These are phyloP conservation scores for Mohoua ochrocephala DNA, from an alignment of 2,113 vertebrate species.

Conservation along the genomic window DNA sequence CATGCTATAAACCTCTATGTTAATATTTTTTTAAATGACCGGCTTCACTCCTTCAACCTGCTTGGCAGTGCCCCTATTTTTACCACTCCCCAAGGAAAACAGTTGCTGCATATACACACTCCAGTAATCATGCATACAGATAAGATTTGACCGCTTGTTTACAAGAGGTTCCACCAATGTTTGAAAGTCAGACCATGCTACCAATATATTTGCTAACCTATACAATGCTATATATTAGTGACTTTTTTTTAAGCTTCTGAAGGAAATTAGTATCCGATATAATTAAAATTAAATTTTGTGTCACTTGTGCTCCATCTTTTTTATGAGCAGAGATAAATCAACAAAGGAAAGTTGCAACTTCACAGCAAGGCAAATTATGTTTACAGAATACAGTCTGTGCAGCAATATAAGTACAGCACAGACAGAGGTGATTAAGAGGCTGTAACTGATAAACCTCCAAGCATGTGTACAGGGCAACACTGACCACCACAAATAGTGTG, in stretches of 20 bases:
- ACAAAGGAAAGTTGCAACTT: not conserved
- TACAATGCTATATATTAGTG: not conserved
- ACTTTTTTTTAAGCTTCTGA: not conserved
- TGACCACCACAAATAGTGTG: fast-evolving
- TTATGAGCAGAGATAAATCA: not conserved
- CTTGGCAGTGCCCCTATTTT: not conserved
- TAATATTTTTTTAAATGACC: not conserved
- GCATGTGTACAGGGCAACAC: not conserved
- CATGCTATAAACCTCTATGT: not conserved
- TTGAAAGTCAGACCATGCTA: not conserved
- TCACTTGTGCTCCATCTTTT: not conserved
- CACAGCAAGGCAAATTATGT: not conserved
- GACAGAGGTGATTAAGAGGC: not conserved
- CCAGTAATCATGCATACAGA: not conserved
- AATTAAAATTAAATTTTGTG: not conserved
- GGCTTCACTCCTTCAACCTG: not conserved
- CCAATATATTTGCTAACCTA: not conserved
- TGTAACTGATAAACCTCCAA: not conserved
- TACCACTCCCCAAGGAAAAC: not conserved
- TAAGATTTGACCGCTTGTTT: not conserved
- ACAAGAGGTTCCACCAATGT: not conserved
- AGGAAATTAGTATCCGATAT: not conserved
- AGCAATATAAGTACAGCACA: not conserved
- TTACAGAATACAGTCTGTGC: not conserved
- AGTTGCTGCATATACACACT: not conserved